Evolutionary conservation across 2,113 vertebrate species (phyloP), one percentile per base, ranked within the genome.

Genomic region (Tragelaphus imberbis): DNA sequence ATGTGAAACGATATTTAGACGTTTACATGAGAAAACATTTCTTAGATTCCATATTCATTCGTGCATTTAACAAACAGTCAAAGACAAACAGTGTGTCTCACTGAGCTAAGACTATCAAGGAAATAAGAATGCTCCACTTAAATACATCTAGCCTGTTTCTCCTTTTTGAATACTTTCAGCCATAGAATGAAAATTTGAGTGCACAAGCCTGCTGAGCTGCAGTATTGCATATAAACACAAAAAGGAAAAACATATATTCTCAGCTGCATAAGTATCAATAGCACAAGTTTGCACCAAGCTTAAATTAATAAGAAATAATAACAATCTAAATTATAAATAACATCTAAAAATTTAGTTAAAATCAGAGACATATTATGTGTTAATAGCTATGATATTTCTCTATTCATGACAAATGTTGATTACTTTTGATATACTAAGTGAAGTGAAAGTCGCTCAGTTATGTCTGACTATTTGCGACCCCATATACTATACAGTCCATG

Each of bases 401-500:
- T 96, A 12, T 36, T 90, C 33, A 12, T 23, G 19, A 23, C 55
- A 30, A 55, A 21, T 33, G 8, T 55, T 55, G 16, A 33, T 58
- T 27, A 44, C 15, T 47, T 68, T 85, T 93, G 19, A 53, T 86
- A 33, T 27, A 49, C 8, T 13, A 80, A 71, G n/a, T 23, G n/a
- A 71, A 71, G 68, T 36, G 19, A 71, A 36, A 36, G n/a, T 36
- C 0, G 0, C 68, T 71, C n/a, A 71, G n/a, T 36, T 19, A 23
- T 23, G n/a, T 71, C n/a, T 0, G 5, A 23, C 68, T 71, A 36
- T 5, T 71, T 71, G n/a, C 0, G 1, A 40, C 5, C 68, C 68
- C 68, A 71, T 23, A 36, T 36, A 23, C 19, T 71, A 23, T 36
- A 21, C n/a, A 36, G n/a, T 12, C 68, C 68, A 71, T 71, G 68